These are phyloP conservation scores for Lampropteryx suffumata DNA, from an alignment of 2,888 invertebrate species.

Conservation along the genomic window DNA sequence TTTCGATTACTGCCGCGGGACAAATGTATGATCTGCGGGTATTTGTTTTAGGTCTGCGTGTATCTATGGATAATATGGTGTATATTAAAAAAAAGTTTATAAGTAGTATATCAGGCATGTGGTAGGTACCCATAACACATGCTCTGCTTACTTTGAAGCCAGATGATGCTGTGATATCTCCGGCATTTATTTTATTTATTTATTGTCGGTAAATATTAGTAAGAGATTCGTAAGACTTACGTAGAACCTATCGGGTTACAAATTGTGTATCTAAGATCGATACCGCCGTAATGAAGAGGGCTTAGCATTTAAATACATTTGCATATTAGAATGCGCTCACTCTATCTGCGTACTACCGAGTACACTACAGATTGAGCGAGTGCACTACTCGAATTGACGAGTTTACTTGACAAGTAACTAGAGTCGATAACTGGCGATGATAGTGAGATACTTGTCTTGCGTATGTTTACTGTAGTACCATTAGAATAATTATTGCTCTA, in stretches of 20 bases:
- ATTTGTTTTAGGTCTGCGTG: no score
- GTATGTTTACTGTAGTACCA: no score
- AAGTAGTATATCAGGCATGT: no score
- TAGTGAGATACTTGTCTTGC: constrained; percentile 25
- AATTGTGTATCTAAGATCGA: constrained; percentile 83
- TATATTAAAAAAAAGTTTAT: no score
- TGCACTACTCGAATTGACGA: constrained; percentile 36
- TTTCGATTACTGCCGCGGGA: no score
- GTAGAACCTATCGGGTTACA: constrained; percentile 78
- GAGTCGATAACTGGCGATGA: constrained; percentile 33
- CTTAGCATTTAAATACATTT: constrained; percentile 82
- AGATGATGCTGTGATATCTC: no score
- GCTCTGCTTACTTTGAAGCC: no score
- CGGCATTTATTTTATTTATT: no score
- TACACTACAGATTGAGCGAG: constrained; percentile 36
- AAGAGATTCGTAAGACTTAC: constrained; percentile 69
- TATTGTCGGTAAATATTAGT: constrained; percentile 45
- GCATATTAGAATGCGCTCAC: constrained; percentile 80
- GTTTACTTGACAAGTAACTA: constrained; percentile 36
- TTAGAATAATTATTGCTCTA: no score
- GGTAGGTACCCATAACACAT: no score
- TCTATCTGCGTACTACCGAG: constrained; percentile 43
- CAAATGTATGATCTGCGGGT: no score
- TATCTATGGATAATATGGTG: no score
- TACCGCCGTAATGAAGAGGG: constrained; percentile 81